These are phyloP conservation scores for Columbina picui DNA, from an alignment of 2,113 vertebrate species.

Conservation along the genomic window DNA sequence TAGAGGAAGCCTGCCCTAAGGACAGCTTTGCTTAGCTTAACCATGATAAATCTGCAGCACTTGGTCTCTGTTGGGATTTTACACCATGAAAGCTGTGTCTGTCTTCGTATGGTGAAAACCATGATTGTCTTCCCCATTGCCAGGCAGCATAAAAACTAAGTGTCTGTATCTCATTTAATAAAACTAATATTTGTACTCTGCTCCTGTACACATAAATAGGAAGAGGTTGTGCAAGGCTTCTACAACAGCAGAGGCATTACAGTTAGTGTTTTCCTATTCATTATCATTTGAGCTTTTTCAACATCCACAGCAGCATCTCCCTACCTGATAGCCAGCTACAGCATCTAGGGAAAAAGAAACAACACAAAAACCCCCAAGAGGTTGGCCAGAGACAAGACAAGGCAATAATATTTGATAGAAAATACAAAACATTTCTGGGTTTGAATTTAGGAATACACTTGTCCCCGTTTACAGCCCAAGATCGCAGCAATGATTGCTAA, in stretches of 20 bases:
- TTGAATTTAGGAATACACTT: conserved; percentile 1
- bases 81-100: not conserved
- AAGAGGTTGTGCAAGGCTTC: not conserved
- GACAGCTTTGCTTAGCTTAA: not conserved
- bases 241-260: not conserved
- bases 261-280: not conserved
- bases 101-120: not conserved
- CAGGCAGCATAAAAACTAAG: not conserved
- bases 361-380: not conserved
- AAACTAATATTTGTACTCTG: conserved; percentile 5
- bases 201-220: not conserved
- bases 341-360: not conserved
- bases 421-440: not conserved
- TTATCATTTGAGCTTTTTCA: not conserved
- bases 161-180: not conserved
- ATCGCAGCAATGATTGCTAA: conserved; percentile 61
- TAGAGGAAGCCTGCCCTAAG: not conserved
- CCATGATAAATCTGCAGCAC: not conserved
- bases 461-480: conserved; percentile 3
- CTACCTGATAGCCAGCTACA: not conserved
- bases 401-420: not conserved
- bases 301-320: conserved; percentile 6
- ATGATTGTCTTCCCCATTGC: not conserved
- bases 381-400: not conserved
- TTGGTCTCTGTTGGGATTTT: conserved; percentile 2